These are phyloP conservation scores for Anguilla marmorata DNA, from an alignment of 2,797 vertebrate species.

Conservation along the genomic window DNA sequence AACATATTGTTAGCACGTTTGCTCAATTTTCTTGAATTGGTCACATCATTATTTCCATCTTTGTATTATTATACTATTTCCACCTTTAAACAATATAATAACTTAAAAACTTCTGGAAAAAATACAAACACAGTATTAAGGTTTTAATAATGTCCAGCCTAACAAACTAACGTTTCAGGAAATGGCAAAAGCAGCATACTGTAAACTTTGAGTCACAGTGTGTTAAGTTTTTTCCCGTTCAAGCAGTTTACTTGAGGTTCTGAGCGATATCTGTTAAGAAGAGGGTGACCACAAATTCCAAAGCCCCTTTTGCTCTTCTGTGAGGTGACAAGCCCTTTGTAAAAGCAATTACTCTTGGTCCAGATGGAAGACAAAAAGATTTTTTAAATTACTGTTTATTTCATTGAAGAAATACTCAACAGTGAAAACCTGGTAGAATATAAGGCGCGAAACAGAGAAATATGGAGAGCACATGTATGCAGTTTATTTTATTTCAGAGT, in stretches of 20 bases:
- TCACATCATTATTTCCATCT: constrained; percentile 19
- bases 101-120: not conserved
- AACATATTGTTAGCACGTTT: constrained; percentile 39
- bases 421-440: constrained; percentile 51
- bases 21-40: constrained; percentile 15
- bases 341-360: constrained; percentile 54
- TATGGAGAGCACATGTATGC: constrained; percentile 63
- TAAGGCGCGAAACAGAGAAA: constrained; percentile 49
- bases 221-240: constrained; percentile 32
- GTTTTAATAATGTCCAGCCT: constrained; percentile 26
- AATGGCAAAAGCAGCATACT: constrained; percentile 23
- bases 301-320: constrained; percentile 40
- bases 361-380: constrained; percentile 57
- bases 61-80: not conserved
- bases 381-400: constrained; percentile 55
- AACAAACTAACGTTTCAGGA: constrained; percentile 32
- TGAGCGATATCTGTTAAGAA: constrained; percentile 20
- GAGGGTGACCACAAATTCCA: constrained; percentile 24
- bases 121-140: constrained; percentile 26
- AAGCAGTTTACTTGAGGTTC: not conserved
- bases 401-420: constrained; percentile 54
- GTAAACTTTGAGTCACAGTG: constrained; percentile 20
- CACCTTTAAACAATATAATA: constrained; percentile 26
- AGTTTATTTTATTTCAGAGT: constrained; percentile 41
- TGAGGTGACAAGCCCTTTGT: constrained; percentile 44